phyloP scores from a whole-genome alignment of 2,797 vertebrate species.

The Ctenopoma multispine region DNA sequence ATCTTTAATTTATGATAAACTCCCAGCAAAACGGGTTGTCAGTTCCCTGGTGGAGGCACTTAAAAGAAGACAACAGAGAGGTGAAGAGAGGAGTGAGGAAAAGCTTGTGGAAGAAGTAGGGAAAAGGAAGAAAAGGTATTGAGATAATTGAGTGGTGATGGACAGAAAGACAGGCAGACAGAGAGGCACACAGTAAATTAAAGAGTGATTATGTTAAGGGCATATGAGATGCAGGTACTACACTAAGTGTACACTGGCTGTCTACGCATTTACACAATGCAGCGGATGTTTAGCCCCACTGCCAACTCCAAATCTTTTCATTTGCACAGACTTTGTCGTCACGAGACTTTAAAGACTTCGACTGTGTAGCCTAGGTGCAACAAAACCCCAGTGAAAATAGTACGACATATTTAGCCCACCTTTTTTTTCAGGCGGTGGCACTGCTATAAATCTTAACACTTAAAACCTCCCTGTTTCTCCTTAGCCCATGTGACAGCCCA shows the following conservation, averaged over 20 bases:
- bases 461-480: conserved; percentile 67
- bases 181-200: conserved; percentile 59
- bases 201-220: conserved; percentile 69
- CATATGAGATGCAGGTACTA: conserved; percentile 52
- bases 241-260: conserved; percentile 57
- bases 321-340: conserved; percentile 46
- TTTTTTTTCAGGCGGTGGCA: conserved; percentile 40
- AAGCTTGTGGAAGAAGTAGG: conserved; percentile 43
- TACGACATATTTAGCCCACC: conserved; percentile 58
- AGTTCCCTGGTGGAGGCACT: conserved; percentile 68
- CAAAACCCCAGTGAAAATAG: conserved; percentile 57
- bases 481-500: conserved; percentile 78
- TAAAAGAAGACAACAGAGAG: conserved; percentile 66
- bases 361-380: conserved; percentile 53
- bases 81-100: conserved; percentile 57
- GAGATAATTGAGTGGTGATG: conserved; percentile 71
- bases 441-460: conserved; percentile 65
- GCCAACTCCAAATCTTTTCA: conserved; percentile 67
- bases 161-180: conserved; percentile 55
- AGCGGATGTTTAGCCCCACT: conserved; percentile 63
- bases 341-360: conserved; percentile 57
- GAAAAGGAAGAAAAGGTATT: conserved; percentile 39
- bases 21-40: conserved; percentile 72
- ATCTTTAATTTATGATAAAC: conserved; percentile 88
- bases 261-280: conserved; percentile 67